Evolutionary conservation across 2,888 invertebrate species (phyloP).

Genomic region (Mellilla xanthometata): DNA sequence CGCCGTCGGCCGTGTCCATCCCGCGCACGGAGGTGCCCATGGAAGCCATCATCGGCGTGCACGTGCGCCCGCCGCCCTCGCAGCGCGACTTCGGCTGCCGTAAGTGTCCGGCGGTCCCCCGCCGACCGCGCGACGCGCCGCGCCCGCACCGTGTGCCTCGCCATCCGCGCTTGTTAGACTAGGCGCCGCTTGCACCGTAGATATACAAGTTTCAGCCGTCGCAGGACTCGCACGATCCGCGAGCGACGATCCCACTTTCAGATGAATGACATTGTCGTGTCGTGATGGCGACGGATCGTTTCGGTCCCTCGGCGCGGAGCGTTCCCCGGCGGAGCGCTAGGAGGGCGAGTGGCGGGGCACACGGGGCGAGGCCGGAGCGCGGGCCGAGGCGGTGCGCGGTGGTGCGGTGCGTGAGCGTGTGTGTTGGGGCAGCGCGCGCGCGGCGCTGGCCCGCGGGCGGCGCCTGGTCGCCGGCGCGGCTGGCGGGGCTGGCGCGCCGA

Average conservation of each 20-base stretch:
- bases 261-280: too few species aligned
- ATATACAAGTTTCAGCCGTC: slow-evolving; percentile 23
- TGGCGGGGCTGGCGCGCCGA: slow-evolving; percentile 77
- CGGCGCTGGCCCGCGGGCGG: slow-evolving; percentile 39
- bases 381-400: slow-evolving; percentile 44
- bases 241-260: background rate
- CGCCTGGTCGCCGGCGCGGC: slow-evolving; percentile 69
- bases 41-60: slow-evolving; percentile 99
- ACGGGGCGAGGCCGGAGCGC: slow-evolving; percentile 34
- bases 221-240: slow-evolving; percentile 18
- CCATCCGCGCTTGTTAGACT: slow-evolving; percentile 57
- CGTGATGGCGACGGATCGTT: background rate
- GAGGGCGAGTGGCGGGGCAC: slow-evolving; percentile 56
- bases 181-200: slow-evolving; percentile 47
- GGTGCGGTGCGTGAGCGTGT: slow-evolving; percentile 68
- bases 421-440: slow-evolving; percentile 75
- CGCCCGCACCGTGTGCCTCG: slow-evolving; percentile 67
- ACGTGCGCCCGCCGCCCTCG: slow-evolving; percentile 92
- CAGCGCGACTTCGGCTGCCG: slow-evolving; percentile 93
- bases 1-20: slow-evolving; percentile 98
- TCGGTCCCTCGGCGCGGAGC: slow-evolving; percentile 5
- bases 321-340: slow-evolving; percentile 25
- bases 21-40: slow-evolving; percentile 99
- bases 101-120: slow-evolving; percentile 77
- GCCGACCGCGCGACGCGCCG: slow-evolving; percentile 42